A percentile compares a stretch with the other conserved stretches of the same genome.
phyloP scores from a whole-genome alignment of 2,797 vertebrate species.

The Meriones psammophilus region DNA sequence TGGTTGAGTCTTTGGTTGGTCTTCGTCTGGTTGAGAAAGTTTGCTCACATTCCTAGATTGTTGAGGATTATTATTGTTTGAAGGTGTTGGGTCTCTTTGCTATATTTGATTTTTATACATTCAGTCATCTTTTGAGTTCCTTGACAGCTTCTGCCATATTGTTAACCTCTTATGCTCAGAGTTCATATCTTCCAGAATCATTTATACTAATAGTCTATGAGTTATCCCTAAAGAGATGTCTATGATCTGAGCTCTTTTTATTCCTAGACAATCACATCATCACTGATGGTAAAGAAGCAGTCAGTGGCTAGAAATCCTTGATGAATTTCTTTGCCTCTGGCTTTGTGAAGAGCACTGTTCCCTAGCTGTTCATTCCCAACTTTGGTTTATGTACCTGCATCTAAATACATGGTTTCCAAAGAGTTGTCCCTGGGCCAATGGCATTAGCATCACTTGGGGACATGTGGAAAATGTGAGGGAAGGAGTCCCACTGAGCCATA shows the following conservation, averaged over 20 bases:
- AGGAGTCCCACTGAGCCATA: not conserved
- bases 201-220: conserved; percentile 13
- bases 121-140: conserved; percentile 26
- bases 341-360: not conserved
- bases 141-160: not conserved
- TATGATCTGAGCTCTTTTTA: not conserved
- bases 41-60: not conserved
- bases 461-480: not conserved
- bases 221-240: not conserved
- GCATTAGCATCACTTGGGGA: not conserved
- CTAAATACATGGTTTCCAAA: not conserved
- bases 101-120: not conserved
- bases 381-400: not conserved
- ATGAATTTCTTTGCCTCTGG: not conserved
- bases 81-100: not conserved
- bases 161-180: conserved; percentile 6
- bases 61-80: conserved; percentile 24
- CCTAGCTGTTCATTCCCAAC: not conserved
- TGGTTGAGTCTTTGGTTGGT: too few species aligned
- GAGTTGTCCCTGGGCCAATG: not conserved
- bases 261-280: conserved; percentile 23
- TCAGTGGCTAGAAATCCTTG: not conserved
- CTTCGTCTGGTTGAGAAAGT: not conserved
- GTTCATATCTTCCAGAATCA: conserved; percentile 33
- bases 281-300: not conserved